Evolutionary conservation across 2,797 vertebrate genomes (phyloP), one percentile per base, ranked within the genome.

Genomic region (Cephalopachus bancanus): DNA sequence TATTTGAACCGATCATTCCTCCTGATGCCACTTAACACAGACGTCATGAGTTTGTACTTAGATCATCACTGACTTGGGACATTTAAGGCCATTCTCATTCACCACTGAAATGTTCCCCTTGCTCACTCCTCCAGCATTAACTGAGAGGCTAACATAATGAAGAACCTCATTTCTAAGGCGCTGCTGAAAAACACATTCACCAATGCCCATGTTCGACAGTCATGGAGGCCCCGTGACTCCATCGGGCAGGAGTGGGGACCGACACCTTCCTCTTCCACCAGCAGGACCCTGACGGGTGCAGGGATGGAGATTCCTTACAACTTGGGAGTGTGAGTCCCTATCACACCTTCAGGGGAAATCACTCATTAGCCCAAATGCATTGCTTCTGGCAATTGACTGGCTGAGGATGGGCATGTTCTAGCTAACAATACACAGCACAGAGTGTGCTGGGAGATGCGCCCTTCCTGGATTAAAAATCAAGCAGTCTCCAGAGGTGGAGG

Each of bases 391-490:
- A 83, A 69, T 2, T 79, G 24, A 67, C 75, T 83, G 76, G n/a
- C 67, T 93, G 85, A 83, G 4, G 20, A 28, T 80, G 57, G 76
- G 2, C 11, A 51, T 53, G 11, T 84, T 84, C 75, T 84, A 83
- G 75, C 14, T 89, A 81, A 89, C 78, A 55, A 84, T 37, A 37
- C 37, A 37, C 37, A 37, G 37, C 37, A 37, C 37, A 37, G 37
- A 94, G 15, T 62, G 17, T 62, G 15, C 4, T 60, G 53, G 12
- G 28, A 83, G 33, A 37, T 76, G 57, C 71, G 85, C 14, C 33
- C 22, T 92, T 93, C 17, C n/a, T 81, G 30, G 81, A 89, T 20
- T 60, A 24, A 91, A 80, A 95, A 75, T 78, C 53, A 87, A 87
- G 55, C 14, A 87, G 0, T 0, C 72, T 94, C 26, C 76, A 19